Conservation (phyloP, 2,888 invertebrate genomes). For the Acleris emargana region DNA sequence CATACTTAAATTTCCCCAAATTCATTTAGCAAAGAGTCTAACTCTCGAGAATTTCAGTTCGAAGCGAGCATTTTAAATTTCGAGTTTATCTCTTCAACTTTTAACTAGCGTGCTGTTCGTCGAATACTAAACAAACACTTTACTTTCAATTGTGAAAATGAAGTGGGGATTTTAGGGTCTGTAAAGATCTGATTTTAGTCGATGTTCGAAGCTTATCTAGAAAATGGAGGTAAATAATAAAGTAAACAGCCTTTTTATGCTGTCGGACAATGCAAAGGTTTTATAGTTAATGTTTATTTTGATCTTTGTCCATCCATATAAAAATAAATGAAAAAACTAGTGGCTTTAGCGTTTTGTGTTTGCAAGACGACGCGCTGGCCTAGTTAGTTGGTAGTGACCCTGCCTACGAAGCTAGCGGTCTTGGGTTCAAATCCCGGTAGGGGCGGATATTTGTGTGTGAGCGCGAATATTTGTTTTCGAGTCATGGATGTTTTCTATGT, state of each 20-base stretch:
- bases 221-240: constrained; percentile 17
- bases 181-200: constrained; percentile 15
- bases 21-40: not conserved
- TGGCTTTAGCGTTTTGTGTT: too few relatives aligned
- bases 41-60: constrained; percentile 1
- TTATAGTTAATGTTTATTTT: constrained; percentile 5
- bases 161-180: not conserved
- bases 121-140: constrained; percentile 7
- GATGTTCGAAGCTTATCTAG: constrained; percentile 18
- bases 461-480: too few relatives aligned
- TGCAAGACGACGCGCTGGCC: too few relatives aligned
- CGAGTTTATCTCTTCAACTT: constrained; percentile 7
- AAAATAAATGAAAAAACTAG: too few relatives aligned
- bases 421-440: too few relatives aligned
- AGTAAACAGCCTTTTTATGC: constrained; percentile 10
- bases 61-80: not conserved
- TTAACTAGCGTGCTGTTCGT: constrained; percentile 2
- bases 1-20: not conserved
- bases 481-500: too few relatives aligned
- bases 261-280: constrained; percentile 7
- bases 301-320: constrained; percentile 4
- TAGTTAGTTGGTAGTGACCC: too few relatives aligned
- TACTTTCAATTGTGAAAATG: not conserved
- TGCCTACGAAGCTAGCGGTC: too few relatives aligned
- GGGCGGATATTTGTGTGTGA: too few relatives aligned